A percentile compares a stretch with the other conserved stretches of the same genome.
Conservation (phyloP, 2,113 vertebrate species). For the Nycticorax nycticorax region DNA sequence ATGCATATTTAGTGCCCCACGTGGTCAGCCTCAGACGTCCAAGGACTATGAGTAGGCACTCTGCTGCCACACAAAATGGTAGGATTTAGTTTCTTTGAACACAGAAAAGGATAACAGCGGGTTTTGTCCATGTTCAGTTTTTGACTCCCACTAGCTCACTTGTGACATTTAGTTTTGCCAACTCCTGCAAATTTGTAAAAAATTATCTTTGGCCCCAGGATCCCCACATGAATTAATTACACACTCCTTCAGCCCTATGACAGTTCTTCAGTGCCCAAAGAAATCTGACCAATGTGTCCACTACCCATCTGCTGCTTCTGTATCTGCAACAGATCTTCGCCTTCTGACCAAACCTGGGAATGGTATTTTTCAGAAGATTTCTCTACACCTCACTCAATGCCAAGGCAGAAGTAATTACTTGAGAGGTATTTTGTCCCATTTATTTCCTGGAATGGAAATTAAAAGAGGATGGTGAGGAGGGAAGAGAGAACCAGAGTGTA, state of each 20-base stretch:
- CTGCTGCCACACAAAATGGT: neutral
- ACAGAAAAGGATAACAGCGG: neutral
- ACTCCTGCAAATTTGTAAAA: neutral
- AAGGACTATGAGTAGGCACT: neutral
- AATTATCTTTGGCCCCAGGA: neutral
- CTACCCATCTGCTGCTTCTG: neutral
- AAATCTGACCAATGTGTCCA: neutral
- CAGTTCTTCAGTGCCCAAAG: neutral
- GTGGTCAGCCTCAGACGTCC: neutral
- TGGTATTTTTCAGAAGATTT: neutral
- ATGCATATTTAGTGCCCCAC: accelerated
- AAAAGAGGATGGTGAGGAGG: neutral
- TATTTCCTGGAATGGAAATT: slow-evolving; percentile 15
- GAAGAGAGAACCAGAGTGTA: neutral
- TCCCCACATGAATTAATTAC: neutral
- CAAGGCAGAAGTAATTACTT: neutral
- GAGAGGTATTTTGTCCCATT: neutral
- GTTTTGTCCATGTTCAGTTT: neutral
- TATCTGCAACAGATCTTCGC: neutral
- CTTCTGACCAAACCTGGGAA: neutral
- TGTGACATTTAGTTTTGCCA: slow-evolving; percentile 35
- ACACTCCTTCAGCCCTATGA: neutral
- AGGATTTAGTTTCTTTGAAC: neutral
- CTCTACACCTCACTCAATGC: neutral
- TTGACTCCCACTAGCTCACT: neutral